Evolutionary conservation across 2,797 vertebrate species (phyloP).

Genomic region (Sebastes ruberrimus): DNA sequence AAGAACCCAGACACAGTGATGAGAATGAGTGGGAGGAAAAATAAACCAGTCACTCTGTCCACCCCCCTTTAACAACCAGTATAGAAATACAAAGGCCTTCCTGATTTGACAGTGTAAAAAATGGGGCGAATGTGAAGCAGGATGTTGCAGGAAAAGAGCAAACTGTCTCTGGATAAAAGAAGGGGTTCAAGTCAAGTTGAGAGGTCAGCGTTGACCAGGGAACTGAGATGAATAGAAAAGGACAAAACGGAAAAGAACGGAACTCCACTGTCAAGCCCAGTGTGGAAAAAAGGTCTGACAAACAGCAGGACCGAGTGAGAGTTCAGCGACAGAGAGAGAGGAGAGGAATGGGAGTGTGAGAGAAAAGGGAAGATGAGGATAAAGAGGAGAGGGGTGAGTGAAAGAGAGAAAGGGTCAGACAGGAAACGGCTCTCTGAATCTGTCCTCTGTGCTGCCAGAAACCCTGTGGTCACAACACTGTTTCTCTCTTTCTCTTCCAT

Average conservation of each 20-base stretch:
- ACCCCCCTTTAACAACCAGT: not conserved
- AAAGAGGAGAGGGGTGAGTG: conserved; percentile 16
- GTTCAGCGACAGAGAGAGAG: not conserved
- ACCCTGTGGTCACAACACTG: conserved; percentile 32
- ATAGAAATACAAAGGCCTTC: not conserved
- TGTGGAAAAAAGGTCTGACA: conserved; percentile 32
- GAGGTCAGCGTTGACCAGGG: conserved; percentile 5
- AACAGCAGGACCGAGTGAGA: conserved; percentile 9
- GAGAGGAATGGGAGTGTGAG: conserved; percentile 3
- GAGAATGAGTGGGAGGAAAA: not conserved
- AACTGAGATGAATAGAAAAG: conserved; percentile 19
- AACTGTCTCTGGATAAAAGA: not conserved
- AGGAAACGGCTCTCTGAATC: conserved; percentile 49
- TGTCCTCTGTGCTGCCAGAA: conserved; percentile 47
- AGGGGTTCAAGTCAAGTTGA: not conserved
- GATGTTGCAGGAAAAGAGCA: conserved; percentile 4
- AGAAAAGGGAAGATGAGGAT: conserved; percentile 16
- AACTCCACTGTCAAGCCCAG: conserved; percentile 17
- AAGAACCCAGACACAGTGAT: not conserved
- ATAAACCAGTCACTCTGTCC: not conserved
- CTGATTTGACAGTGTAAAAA: not conserved
- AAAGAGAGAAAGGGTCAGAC: conserved; percentile 29
- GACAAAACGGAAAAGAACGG: conserved; percentile 5
- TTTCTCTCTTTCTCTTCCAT: conserved; percentile 27
- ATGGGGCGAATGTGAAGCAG: not conserved